Conservation (phyloP, 2,113 vertebrate genomes). For the Hystrix cristata region DNA sequence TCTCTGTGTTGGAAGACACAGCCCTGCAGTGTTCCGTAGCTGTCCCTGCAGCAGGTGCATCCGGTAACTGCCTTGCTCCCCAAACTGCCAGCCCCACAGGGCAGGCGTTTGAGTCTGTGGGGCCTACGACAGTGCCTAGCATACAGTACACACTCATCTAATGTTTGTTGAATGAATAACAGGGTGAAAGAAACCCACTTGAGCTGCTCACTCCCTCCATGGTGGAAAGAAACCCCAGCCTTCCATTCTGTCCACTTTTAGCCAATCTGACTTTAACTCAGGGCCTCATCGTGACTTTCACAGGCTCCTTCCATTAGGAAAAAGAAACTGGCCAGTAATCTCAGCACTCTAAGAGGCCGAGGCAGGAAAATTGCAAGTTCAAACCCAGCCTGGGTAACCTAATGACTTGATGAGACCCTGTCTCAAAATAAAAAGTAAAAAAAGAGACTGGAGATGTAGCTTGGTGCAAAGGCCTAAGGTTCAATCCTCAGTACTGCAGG, state of each 20-base stretch:
- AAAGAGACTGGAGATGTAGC: not conserved
- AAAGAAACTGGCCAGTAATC: not conserved
- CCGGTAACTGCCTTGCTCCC: no score
- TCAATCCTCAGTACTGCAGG: not conserved
- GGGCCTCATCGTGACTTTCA: not conserved
- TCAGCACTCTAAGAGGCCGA: not conserved
- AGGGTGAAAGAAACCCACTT: not conserved
- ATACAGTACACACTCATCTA: not conserved
- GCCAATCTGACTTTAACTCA: not conserved
- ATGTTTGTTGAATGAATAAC: not conserved
- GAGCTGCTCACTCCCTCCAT: accelerated
- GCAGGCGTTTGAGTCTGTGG: not conserved
- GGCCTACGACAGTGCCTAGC: not conserved
- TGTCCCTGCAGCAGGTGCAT: not conserved
- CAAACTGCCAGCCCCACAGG: not conserved
- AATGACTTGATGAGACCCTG: not conserved
- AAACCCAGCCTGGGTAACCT: not conserved
- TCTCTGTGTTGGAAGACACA: not conserved
- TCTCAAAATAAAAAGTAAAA: not conserved
- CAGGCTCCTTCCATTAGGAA: not conserved
- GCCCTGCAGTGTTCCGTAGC: accelerated
- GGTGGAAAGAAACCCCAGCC: not conserved
- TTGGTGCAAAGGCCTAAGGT: not conserved
- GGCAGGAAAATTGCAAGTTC: not conserved
- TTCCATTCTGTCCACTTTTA: not conserved